These are phyloP conservation scores for Schrankia costaestrigalis DNA, from an alignment of 2,888 invertebrate species.

Conservation along the genomic window DNA sequence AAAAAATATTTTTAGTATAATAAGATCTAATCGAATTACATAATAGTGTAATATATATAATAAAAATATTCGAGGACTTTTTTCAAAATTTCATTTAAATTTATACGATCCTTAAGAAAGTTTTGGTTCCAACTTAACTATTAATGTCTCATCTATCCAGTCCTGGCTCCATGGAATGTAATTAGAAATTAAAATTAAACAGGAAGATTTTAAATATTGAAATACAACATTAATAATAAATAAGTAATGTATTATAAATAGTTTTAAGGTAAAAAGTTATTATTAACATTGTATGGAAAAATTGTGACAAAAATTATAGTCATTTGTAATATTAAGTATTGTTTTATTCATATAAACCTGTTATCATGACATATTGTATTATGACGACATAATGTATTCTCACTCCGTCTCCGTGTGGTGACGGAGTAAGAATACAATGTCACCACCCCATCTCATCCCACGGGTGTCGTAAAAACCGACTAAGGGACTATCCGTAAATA, in stretches of 20 bases:
- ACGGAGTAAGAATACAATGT: not conserved
- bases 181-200: constrained; percentile 73
- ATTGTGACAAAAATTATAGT: constrained; percentile 82
- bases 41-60: constrained; percentile 73
- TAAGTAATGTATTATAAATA: constrained; percentile 81
- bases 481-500: too few species aligned
- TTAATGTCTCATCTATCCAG: constrained; percentile 47
- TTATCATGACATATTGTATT: not conserved
- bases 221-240: constrained; percentile 74
- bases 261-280: constrained; percentile 79
- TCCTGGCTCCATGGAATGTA: constrained; percentile 71
- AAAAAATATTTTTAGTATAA: constrained; percentile 76
- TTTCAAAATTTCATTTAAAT: constrained; percentile 65
- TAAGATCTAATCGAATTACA: constrained; percentile 81
- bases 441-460: too few species aligned
- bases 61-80: constrained; percentile 63
- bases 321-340: constrained; percentile 80
- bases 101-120: constrained; percentile 60
- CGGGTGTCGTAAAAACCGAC: too few species aligned
- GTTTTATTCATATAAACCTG: constrained; percentile 55
- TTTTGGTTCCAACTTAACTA: constrained; percentile 53
- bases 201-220: constrained; percentile 76
- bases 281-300: constrained; percentile 82
- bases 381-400: constrained; percentile 4
- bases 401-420: not conserved